Percentiles rank a stretch among this genome's conserved stretches.
Conservation (phyloP, 2,888 invertebrate genomes). For the Drosophila setosimentum region DNA sequence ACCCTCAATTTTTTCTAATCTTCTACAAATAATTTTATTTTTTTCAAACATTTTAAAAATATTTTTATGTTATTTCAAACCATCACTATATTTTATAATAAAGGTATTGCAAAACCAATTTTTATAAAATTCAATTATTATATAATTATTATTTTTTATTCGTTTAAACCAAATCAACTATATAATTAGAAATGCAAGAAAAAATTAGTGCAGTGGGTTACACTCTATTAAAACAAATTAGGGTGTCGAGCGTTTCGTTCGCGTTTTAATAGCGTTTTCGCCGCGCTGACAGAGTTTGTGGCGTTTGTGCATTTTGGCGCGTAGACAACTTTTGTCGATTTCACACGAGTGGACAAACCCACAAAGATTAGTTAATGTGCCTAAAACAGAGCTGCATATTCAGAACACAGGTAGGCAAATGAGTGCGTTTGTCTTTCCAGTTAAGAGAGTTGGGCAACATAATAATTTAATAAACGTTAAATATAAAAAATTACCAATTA, state of each 20-base stretch:
- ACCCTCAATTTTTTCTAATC: background rate
- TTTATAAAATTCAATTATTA: background rate
- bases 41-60: background rate
- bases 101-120: background rate
- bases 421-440: conserved; percentile 16
- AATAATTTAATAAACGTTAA: conserved; percentile 17
- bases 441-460: conserved; percentile 10
- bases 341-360: conserved; percentile 62
- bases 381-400: background rate
- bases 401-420: conserved; percentile 18
- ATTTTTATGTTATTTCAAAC: background rate
- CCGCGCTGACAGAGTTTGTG: conserved; percentile 22
- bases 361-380: conserved; percentile 1
- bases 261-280: conserved; percentile 31
- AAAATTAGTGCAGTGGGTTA: background rate
- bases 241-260: conserved; percentile 15
- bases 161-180: background rate
- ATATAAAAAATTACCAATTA: conserved; percentile 33
- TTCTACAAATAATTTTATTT: background rate
- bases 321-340: conserved; percentile 55
- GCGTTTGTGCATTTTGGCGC: conserved; percentile 74
- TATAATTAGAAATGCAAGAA: background rate
- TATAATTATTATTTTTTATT: background rate
- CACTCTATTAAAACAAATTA: background rate
- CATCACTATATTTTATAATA: background rate